Percentiles rank a stretch among this genome's conserved stretches.
These are phyloP conservation scores for Drosophila atripex DNA, from an alignment of 2,888 invertebrate genomes.

Conservation along the genomic window DNA sequence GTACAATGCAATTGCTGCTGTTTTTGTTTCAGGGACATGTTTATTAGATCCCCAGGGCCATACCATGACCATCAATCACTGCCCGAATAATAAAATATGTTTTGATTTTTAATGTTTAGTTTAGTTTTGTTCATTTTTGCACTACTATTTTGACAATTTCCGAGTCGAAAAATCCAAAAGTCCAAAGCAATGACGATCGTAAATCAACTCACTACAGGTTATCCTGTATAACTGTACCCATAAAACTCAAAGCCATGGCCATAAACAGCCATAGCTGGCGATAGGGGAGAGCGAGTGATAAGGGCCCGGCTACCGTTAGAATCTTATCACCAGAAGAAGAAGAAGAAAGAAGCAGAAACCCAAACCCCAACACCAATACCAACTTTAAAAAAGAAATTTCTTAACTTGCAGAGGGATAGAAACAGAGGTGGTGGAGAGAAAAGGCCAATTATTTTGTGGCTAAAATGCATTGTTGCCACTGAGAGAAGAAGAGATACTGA, in stretches of 20 bases:
- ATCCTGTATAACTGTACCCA: slow-evolving; percentile 40
- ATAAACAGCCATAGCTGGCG: slow-evolving; percentile 44
- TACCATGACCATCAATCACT: slow-evolving; percentile 16
- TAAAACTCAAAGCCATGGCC: slow-evolving; percentile 15
- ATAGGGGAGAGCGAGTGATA: slow-evolving; percentile 65
- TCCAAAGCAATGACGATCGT: slow-evolving; percentile 43
- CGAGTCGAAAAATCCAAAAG: slow-evolving; percentile 11
- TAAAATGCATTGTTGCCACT: slow-evolving; percentile 34
- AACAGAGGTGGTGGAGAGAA: slow-evolving; percentile 16
- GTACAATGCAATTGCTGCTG: slow-evolving; percentile 30
- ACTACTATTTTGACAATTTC: slow-evolving; percentile 14
- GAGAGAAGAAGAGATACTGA: background rate
- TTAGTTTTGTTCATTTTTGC: too few relatives aligned
- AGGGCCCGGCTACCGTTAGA: slow-evolving; percentile 63
- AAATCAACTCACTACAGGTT: slow-evolving; percentile 49
- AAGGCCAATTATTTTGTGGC: slow-evolving; percentile 14
- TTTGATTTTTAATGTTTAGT: slow-evolving; percentile 6
- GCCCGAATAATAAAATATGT: slow-evolving; percentile 12
- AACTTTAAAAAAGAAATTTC: slow-evolving; percentile 50
- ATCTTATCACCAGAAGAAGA: slow-evolving; percentile 49
- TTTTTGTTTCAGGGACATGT: slow-evolving; percentile 54
- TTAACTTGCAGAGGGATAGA: slow-evolving; percentile 55
- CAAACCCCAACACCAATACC: slow-evolving; percentile 3
- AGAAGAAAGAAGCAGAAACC: slow-evolving; percentile 30
- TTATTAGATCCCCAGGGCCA: slow-evolving; percentile 72